phyloP scores from a whole-genome alignment of 2,113 vertebrate species.

The Megaptera novaeangliae region DNA sequence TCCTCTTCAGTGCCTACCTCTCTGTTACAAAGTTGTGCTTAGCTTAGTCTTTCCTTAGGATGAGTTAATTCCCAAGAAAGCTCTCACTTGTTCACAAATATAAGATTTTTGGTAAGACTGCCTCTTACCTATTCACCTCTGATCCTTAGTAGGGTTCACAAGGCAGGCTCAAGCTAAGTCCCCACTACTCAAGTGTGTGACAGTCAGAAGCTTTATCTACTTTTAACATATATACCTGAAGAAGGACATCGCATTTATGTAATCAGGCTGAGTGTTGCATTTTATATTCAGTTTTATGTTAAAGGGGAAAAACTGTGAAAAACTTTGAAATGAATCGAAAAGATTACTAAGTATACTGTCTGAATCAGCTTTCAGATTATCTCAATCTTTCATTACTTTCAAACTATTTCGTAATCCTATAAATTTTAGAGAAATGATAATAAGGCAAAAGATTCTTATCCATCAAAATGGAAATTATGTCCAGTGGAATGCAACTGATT shows the following conservation, averaged over 20 bases:
- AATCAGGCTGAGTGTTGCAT: not conserved
- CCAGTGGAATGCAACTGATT: not conserved
- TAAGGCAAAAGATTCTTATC: not conserved
- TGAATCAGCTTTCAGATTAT: not conserved
- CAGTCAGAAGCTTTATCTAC: not conserved
- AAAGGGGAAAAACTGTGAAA: not conserved
- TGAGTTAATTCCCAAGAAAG: not conserved
- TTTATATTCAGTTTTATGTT: not conserved
- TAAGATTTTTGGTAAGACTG: not conserved
- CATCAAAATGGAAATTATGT: not conserved
- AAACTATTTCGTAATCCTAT: not conserved
- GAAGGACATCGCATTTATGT: not conserved
- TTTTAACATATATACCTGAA: not conserved
- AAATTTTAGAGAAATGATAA: not conserved
- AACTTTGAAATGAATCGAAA: not conserved
- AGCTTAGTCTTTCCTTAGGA: not conserved
- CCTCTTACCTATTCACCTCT: not conserved
- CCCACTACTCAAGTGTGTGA: too few species aligned
- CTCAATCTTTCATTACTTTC: not conserved
- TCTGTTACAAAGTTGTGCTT: not conserved
- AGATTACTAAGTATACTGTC: not conserved
- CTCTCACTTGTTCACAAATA: not conserved
- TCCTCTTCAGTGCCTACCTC: not conserved
- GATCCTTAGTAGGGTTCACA: not conserved
- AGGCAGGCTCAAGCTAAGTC: not conserved